Evolutionary conservation across 2,888 invertebrate species (phyloP).

Genomic region (Archips xylosteana): DNA sequence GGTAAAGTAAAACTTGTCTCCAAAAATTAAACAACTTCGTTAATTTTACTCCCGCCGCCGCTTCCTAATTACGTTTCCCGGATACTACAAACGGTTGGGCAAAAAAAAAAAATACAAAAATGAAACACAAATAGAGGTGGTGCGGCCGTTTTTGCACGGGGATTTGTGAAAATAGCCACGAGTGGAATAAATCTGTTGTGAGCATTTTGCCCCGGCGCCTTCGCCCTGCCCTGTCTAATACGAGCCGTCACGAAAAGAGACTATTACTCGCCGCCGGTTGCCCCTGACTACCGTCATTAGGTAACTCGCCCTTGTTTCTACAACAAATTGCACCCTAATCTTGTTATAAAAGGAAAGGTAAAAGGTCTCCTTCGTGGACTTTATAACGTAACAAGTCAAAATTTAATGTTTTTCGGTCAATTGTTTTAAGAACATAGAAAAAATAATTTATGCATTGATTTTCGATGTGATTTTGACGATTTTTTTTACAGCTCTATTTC

Average conservation of each 20-base stretch:
- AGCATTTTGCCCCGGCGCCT: slow-evolving; percentile 42
- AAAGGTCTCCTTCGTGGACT: slow-evolving; percentile 42
- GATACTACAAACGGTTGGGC: slow-evolving; percentile 24
- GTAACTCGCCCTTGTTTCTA: slow-evolving; percentile 59
- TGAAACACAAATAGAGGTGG: slow-evolving; percentile 34
- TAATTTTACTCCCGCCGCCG: slow-evolving; percentile 30
- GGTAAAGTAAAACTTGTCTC: slow-evolving; percentile 26
- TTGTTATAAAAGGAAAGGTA: slow-evolving; percentile 54
- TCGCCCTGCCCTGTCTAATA: slow-evolving; percentile 53
- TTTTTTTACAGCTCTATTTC: too few species aligned
- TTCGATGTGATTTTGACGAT: too few species aligned
- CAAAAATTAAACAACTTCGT: slow-evolving; percentile 38
- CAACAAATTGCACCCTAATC: slow-evolving; percentile 59
- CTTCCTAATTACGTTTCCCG: slow-evolving; percentile 38
- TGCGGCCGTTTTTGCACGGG: slow-evolving; percentile 26
- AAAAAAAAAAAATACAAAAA: slow-evolving; percentile 34
- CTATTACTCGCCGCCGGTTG: slow-evolving; percentile 61
- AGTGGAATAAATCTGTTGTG: slow-evolving; percentile 51
- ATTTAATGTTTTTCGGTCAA: neutral
- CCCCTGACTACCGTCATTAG: slow-evolving; percentile 64
- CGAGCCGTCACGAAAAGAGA: slow-evolving; percentile 66
- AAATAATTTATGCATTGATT: too few species aligned
- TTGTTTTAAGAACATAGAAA: neutral
- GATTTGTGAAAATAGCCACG: slow-evolving; percentile 39
- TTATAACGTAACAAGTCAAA: slow-evolving; percentile 26